These are phyloP conservation scores for Sphaeramia orbicularis DNA, from an alignment of 2,797 vertebrate genomes.

Conservation along the genomic window DNA sequence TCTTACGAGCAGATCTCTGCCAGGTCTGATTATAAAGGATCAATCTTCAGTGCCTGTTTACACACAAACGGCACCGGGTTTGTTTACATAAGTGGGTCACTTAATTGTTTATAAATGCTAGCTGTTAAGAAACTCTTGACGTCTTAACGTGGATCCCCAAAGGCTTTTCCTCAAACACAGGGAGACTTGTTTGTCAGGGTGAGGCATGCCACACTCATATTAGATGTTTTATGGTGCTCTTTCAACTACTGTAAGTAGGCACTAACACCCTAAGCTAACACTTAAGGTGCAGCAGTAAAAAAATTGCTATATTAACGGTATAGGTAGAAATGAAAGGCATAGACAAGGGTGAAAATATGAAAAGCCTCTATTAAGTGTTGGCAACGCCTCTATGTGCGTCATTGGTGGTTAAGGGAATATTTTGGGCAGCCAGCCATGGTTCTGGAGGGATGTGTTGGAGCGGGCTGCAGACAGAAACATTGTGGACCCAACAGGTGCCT, in stretches of 20 bases:
- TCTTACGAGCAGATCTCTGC: conserved; percentile 42
- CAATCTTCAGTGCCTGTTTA: conserved; percentile 49
- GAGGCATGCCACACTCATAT: conserved; percentile 68
- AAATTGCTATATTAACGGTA: conserved; percentile 62
- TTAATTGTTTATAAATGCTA: conserved; percentile 72
- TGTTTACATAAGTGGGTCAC: conserved; percentile 70
- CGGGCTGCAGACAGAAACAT: conserved; percentile 68
- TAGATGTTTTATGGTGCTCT: conserved; percentile 69
- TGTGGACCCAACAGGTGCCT: conserved; percentile 64
- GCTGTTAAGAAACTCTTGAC: conserved; percentile 58
- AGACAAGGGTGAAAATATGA: conserved; percentile 74
- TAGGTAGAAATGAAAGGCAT: conserved; percentile 76
- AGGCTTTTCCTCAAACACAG: conserved; percentile 65
- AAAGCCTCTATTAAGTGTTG: conserved; percentile 81
- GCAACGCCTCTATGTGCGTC: conserved; percentile 80
- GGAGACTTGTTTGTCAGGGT: conserved; percentile 69
- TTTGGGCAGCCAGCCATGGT: conserved; percentile 74
- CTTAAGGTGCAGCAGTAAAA: conserved; percentile 62
- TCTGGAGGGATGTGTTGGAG: conserved; percentile 79
- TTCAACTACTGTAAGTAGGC: conserved; percentile 66
- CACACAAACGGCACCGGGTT: conserved; percentile 41
- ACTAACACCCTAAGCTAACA: conserved; percentile 63
- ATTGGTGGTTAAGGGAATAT: conserved; percentile 81
- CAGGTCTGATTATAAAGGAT: conserved; percentile 54
- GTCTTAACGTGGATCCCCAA: conserved; percentile 62